Conservation (phyloP, 2,113 vertebrate genomes). For the Lipophrys pholis region DNA sequence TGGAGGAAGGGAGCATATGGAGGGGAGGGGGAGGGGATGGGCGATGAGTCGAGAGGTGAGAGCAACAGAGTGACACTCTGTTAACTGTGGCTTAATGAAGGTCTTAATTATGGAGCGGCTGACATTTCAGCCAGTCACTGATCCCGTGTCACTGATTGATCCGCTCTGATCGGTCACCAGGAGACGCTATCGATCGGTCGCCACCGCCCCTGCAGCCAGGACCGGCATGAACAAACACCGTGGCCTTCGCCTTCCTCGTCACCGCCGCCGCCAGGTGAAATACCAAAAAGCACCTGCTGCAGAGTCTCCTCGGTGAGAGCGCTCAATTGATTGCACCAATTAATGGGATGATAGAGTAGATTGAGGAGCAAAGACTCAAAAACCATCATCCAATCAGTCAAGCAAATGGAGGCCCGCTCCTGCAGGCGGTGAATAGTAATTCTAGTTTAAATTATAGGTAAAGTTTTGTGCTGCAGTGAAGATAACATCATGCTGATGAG, state of each 20-base stretch:
- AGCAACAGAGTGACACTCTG: constrained; percentile 69
- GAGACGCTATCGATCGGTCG: constrained; percentile 71
- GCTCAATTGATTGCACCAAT: constrained; percentile 73
- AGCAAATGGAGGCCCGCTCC: constrained; percentile 20
- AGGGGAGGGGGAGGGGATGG: constrained; percentile 16
- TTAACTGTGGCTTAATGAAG: constrained; percentile 81
- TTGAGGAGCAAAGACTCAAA: constrained; percentile 35
- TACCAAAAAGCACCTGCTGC: constrained; percentile 46
- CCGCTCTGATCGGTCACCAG: constrained; percentile 76
- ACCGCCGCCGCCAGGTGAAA: constrained; percentile 16
- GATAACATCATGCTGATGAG: constrained; percentile 7
- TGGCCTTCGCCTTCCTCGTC: background rate
- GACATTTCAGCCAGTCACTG: constrained; percentile 80
- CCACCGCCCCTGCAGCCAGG: constrained; percentile 12
- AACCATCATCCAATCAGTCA: constrained; percentile 58
- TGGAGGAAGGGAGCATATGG: constrained; percentile 43
- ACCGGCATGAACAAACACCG: constrained; percentile 63
- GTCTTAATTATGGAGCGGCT: constrained; percentile 84
- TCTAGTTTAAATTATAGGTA: constrained; percentile 17
- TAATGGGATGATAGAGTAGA: constrained; percentile 58
- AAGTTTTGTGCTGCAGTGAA: constrained; percentile 8
- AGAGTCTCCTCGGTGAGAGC: constrained; percentile 33
- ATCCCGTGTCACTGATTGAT: constrained; percentile 76
- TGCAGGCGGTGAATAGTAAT: constrained; percentile 51
- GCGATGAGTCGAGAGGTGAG: constrained; percentile 53